These are phyloP conservation scores for Lamellibrachia columna DNA, from an alignment of 2,888 invertebrate species.

Conservation along the genomic window DNA sequence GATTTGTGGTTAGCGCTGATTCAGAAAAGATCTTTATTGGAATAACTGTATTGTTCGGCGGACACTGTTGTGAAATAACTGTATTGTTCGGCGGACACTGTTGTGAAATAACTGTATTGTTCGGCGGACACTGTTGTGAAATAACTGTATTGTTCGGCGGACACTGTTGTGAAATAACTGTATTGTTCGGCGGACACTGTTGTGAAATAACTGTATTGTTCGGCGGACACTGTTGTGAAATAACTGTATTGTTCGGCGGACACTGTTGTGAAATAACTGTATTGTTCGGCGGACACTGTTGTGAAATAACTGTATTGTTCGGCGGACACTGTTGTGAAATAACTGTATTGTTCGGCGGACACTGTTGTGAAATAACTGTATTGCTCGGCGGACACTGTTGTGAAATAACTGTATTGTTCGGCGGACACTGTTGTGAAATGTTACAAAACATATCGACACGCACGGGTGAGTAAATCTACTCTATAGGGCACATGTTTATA, in stretches of 20 bases:
- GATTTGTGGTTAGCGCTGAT: neutral
- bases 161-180: neutral
- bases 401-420: neutral
- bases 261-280: neutral
- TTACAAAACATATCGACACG: neutral
- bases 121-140: neutral
- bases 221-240: neutral
- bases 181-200: neutral
- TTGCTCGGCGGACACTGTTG: neutral
- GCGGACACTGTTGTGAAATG: neutral
- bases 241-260: neutral
- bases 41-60: neutral
- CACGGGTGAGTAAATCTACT: neutral
- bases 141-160: neutral
- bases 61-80: neutral
- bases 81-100: neutral
- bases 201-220: neutral
- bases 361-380: neutral
- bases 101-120: neutral
- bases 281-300: neutral
- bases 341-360: neutral
- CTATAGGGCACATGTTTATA: neutral
- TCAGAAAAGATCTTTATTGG: neutral
- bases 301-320: neutral
- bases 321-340: neutral